Conservation (phyloP, 2,888 invertebrate genomes). For the Galeruca laticollis region DNA sequence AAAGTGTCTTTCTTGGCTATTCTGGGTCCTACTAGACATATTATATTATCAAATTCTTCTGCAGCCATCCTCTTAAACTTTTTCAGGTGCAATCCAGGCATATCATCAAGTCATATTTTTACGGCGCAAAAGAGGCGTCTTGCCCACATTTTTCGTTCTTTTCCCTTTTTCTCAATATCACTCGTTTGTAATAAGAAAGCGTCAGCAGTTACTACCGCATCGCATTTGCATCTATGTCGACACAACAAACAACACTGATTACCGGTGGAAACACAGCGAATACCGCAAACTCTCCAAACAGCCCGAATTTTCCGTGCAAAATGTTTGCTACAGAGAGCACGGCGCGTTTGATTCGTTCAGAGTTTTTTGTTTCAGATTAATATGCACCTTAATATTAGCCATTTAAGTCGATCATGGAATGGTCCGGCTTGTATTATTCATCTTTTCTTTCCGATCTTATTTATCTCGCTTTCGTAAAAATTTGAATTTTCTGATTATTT, state of each 20-base stretch:
- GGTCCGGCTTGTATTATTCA: too few species aligned
- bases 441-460: too few species aligned
- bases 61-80: conserved; percentile 4
- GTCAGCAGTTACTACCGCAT: conserved; percentile 2
- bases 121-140: conserved; percentile 10
- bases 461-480: too few species aligned
- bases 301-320: neutral
- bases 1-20: conserved; percentile 23
- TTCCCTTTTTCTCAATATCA: conserved; percentile 3
- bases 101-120: conserved; percentile 1
- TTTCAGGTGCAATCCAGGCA: conserved; percentile 13
- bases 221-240: neutral
- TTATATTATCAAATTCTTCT: neutral
- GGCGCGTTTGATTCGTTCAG: too few species aligned
- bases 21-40: conserved; percentile 13
- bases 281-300: too few species aligned
- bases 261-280: too few species aligned
- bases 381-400: too few species aligned
- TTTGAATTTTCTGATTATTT: too few species aligned
- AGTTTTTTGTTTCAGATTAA: conserved; percentile 5
- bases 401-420: too few species aligned
- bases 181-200: conserved; percentile 3
- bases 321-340: neutral
- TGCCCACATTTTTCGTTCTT: conserved; percentile 10
- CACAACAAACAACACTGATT: neutral